phyloP scores from a whole-genome alignment of 2,888 invertebrate genomes.

The Callyntrura guangdongensis region DNA sequence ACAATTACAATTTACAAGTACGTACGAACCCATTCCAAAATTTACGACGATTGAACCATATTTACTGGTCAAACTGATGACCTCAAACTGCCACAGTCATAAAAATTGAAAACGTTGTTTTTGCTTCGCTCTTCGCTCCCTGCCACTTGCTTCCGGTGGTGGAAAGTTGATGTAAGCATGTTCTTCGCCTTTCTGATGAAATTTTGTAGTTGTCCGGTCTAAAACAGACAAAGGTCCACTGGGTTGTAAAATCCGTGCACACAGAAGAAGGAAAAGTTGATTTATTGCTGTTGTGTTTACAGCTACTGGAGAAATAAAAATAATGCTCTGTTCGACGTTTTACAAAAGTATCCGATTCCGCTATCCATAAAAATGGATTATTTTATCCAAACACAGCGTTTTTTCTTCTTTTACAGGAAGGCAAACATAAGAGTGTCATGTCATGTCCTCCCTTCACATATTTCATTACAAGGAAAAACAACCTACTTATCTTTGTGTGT shows the following conservation, averaged over 20 bases:
- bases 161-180: not conserved
- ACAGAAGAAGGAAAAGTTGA: not conserved
- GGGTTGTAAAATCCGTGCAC: constrained; percentile 27
- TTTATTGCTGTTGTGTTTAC: constrained; percentile 23
- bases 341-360: constrained; percentile 38
- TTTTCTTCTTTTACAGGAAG: not conserved
- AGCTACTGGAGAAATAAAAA: not conserved
- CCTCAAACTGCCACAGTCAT: constrained; percentile 51
- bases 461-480: not conserved
- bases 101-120: constrained; percentile 47
- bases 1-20: not conserved
- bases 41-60: constrained; percentile 1
- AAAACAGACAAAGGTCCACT: not conserved
- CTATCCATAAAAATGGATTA: constrained; percentile 43
- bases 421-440: not conserved
- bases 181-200: not conserved
- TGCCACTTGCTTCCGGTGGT: constrained; percentile 22
- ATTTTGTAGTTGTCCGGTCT: not conserved
- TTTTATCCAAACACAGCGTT: not conserved
- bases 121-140: constrained; percentile 22
- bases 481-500: not conserved
- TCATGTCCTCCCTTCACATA: not conserved
- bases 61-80: constrained; percentile 42
- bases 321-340: constrained; percentile 5
- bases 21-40: not conserved